Evolutionary conservation across 2,888 invertebrate genomes (phyloP).

Genomic region (Chloromyia formosa): DNA sequence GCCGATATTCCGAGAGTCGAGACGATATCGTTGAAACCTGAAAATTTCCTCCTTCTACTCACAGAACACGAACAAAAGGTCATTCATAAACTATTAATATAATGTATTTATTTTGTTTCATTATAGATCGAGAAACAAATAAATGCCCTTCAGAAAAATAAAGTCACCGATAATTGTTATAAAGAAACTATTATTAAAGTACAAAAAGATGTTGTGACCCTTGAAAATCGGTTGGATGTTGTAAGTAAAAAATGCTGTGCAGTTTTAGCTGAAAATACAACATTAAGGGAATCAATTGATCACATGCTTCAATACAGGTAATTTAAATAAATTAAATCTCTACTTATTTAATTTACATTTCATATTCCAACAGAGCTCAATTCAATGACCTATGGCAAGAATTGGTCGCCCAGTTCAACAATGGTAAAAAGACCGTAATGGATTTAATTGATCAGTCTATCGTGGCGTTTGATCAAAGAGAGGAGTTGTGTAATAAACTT

Average conservation of each 20-base stretch:
- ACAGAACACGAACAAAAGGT: no score
- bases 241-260: slow-evolving; percentile 80
- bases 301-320: slow-evolving; percentile 80
- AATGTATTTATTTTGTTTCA: background rate
- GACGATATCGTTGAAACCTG: no score
- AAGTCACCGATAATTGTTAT: slow-evolving; percentile 66
- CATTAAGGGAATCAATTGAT: slow-evolving; percentile 81
- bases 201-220: slow-evolving; percentile 67
- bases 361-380: slow-evolving; percentile 67
- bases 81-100: no score
- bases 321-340: background rate
- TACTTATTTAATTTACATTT: no score
- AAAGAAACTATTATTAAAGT: slow-evolving; percentile 62
- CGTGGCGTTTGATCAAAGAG: slow-evolving; percentile 87
- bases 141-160: slow-evolving; percentile 60
- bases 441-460: slow-evolving; percentile 90
- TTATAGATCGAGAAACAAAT: slow-evolving; percentile 61
- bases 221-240: slow-evolving; percentile 80
- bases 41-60: no score
- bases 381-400: slow-evolving; percentile 86
- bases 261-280: slow-evolving; percentile 77
- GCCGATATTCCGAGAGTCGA: no score
- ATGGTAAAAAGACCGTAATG: slow-evolving; percentile 82
- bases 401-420: slow-evolving; percentile 77
- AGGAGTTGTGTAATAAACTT: slow-evolving; percentile 81